phyloP scores from a whole-genome alignment of 1,140 invertebrate species.

The Aphelinus certus region DNA sequence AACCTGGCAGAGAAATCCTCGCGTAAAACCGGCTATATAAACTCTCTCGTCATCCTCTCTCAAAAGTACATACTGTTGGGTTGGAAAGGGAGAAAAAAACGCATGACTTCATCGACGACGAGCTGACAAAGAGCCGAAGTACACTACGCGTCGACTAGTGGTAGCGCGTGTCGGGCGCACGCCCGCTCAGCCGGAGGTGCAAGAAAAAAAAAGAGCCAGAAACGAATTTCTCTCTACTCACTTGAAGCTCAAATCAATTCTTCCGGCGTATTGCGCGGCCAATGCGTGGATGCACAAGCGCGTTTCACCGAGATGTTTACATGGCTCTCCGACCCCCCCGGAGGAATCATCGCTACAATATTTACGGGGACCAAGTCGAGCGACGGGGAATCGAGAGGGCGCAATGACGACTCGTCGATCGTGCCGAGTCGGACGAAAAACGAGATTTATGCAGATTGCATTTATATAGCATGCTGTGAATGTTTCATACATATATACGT shows the following conservation, averaged over 20 bases:
- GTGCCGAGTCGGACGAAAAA: too few relatives aligned
- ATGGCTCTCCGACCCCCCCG: slow-evolving; percentile 39
- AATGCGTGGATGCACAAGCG: slow-evolving; percentile 44
- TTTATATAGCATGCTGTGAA: too few relatives aligned
- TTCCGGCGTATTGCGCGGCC: slow-evolving; percentile 47
- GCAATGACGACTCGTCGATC: background rate
- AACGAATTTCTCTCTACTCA: slow-evolving; percentile 10
- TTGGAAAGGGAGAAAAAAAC: too few relatives aligned
- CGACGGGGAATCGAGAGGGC: slow-evolving; percentile 4
- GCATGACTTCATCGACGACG: too few relatives aligned
- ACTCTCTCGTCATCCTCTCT: too few relatives aligned
- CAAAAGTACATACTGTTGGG: too few relatives aligned
- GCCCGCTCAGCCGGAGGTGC: background rate
- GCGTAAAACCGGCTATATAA: too few relatives aligned
- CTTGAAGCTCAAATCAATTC: slow-evolving; percentile 45
- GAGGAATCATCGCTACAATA: slow-evolving; percentile 47
- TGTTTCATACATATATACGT: too few relatives aligned
- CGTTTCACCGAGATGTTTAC: slow-evolving; percentile 37
- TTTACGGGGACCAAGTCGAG: slow-evolving; percentile 45
- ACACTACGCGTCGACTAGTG: too few relatives aligned
- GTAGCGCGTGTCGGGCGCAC: background rate
- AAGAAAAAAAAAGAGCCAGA: background rate
- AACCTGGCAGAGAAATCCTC: too few relatives aligned
- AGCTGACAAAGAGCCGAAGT: too few relatives aligned
- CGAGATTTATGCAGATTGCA: too few relatives aligned